Conservation (phyloP, 2,888 invertebrate genomes). For the Cenopis cana region DNA sequence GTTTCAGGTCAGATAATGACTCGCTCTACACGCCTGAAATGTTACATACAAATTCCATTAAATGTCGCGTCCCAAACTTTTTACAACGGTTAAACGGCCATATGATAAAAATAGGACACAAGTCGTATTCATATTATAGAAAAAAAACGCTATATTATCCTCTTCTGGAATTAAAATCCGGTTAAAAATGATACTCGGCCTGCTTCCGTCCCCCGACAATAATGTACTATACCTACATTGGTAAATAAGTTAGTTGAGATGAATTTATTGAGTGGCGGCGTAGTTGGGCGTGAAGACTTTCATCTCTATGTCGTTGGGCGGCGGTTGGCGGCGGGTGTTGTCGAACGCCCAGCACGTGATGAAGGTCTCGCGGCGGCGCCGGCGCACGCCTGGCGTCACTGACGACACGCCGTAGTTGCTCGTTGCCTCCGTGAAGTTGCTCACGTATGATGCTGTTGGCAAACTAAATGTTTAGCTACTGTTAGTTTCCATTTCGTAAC, state of each 20-base stretch:
- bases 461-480: conserved; percentile 47
- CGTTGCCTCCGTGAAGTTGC: conserved; percentile 58
- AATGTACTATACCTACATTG: neutral
- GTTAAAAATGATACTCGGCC: too few species aligned
- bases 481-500: conserved; percentile 4
- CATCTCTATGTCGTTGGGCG: conserved; percentile 36
- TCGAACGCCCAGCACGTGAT: conserved; percentile 66
- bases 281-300: conserved; percentile 23
- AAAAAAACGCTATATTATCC: too few species aligned
- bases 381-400: conserved; percentile 45
- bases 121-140: too few species aligned
- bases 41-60: too few species aligned
- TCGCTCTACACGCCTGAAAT: too few species aligned
- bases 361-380: conserved; percentile 51
- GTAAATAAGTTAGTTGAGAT: neutral
- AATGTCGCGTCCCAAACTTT: too few species aligned
- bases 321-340: conserved; percentile 56
- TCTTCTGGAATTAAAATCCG: too few species aligned
- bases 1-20: too few species aligned
- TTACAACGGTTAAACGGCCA: too few species aligned
- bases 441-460: conserved; percentile 59
- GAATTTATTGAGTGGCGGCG: conserved; percentile 2
- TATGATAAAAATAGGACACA: too few species aligned
- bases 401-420: conserved; percentile 44
- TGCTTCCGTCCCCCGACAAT: too few species aligned